These are phyloP conservation scores for Pedicia rivosa DNA, from an alignment of 2,888 invertebrate species.

Conservation along the genomic window DNA sequence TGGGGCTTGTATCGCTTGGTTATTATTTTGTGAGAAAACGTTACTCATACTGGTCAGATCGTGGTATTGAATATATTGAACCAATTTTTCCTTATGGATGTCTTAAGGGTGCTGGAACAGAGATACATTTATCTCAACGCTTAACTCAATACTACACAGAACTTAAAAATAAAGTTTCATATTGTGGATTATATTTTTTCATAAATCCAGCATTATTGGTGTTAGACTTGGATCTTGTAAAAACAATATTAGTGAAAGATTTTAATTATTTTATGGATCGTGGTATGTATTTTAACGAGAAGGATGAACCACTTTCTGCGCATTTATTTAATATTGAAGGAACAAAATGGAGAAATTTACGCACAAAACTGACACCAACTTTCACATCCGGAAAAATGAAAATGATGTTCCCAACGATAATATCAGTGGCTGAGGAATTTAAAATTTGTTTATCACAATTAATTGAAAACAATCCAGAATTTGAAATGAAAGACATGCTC, in stretches of 20 bases:
- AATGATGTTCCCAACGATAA: conserved; percentile 42
- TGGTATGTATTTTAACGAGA: conserved; percentile 42
- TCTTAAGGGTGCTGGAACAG: conserved; percentile 34
- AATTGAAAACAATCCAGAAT: conserved; percentile 21
- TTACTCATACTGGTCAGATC: conserved; percentile 37
- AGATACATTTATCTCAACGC: conserved; percentile 39
- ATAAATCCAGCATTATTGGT: conserved; percentile 41
- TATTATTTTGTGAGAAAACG: neutral
- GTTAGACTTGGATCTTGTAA: conserved; percentile 43
- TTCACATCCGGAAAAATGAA: conserved; percentile 52
- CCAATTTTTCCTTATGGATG: conserved; percentile 48
- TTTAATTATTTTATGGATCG: conserved; percentile 48
- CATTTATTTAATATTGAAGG: conserved; percentile 42
- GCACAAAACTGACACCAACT: conserved; percentile 46
- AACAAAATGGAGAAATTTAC: conserved; percentile 43
- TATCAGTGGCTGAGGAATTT: conserved; percentile 38
- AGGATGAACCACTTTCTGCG: conserved; percentile 42
- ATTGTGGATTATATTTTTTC: conserved; percentile 44
- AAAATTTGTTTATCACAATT: conserved; percentile 27
- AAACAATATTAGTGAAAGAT: conserved; percentile 42
- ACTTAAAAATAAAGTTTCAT: conserved; percentile 22
- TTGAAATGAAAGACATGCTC: conserved; percentile 31
- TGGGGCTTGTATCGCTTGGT: too few species aligned
- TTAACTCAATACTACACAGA: conserved; percentile 43
- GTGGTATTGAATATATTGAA: conserved; percentile 37